phyloP scores from a whole-genome alignment of 2,113 vertebrate species.

The Pimephales promelas region DNA sequence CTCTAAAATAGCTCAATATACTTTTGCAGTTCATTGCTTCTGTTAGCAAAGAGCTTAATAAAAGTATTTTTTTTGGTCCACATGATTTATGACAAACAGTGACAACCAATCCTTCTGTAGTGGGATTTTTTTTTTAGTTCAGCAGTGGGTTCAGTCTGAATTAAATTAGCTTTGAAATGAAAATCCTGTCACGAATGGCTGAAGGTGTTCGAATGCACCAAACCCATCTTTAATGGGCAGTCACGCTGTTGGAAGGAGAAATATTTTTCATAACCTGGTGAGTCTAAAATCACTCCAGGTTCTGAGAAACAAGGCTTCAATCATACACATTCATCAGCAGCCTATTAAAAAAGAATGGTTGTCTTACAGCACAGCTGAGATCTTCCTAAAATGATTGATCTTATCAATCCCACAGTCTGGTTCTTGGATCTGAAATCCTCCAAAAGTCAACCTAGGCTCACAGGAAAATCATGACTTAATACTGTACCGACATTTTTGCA shows the following conservation, averaged over 20 bases:
- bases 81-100: neutral
- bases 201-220: neutral
- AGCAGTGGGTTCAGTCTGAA: neutral
- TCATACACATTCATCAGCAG: neutral
- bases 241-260: neutral
- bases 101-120: neutral
- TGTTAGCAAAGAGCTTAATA: neutral
- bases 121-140: neutral
- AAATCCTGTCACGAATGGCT: neutral
- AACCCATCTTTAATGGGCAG: constrained; percentile 21
- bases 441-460: neutral
- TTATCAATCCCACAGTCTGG: neutral
- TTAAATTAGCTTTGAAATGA: constrained; percentile 12
- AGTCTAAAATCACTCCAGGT: constrained; percentile 10
- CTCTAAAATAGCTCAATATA: constrained; percentile 1
- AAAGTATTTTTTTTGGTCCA: neutral
- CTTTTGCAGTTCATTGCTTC: neutral
- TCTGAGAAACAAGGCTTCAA: neutral
- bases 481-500: neutral
- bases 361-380: neutral
- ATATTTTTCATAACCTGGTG: constrained; percentile 1
- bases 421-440: neutral
- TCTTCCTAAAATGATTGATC: neutral
- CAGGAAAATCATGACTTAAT: neutral
- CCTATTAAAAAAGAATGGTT: neutral